phyloP scores from a whole-genome alignment of 2,113 vertebrate genomes.

The Cryptotis parvus region DNA sequence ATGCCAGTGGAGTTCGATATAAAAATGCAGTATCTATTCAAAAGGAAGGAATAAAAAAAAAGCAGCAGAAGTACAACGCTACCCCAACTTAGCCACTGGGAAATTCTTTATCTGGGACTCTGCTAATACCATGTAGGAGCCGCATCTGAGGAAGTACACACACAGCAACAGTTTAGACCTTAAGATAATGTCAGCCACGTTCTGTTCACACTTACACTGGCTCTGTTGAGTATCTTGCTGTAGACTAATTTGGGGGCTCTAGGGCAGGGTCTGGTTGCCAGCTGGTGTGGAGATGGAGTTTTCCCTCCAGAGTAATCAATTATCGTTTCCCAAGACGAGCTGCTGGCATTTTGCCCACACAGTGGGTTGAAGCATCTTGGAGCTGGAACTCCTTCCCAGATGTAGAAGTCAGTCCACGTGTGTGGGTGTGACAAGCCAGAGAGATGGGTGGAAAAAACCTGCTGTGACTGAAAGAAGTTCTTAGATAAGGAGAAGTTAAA shows the following conservation, averaged over 20 bases:
- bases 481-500: not conserved
- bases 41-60: not conserved
- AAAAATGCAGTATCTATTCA: not conserved
- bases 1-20: not conserved
- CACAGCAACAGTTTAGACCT: not conserved
- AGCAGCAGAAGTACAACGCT: not conserved
- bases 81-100: too few species aligned
- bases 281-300: constrained; percentile 77
- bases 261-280: constrained; percentile 69
- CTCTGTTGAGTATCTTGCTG: constrained; percentile 27
- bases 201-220: not conserved
- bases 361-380: constrained; percentile 71
- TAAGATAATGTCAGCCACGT: not conserved
- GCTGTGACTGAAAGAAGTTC: not conserved
- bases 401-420: constrained; percentile 44
- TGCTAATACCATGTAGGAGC: not conserved
- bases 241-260: constrained; percentile 41
- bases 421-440: not conserved
- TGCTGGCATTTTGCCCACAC: constrained; percentile 69
- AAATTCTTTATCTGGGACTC: constrained; percentile 16
- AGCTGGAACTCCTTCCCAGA: constrained; percentile 72
- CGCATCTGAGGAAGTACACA: not conserved
- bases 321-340: constrained; percentile 74
- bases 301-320: constrained; percentile 79
- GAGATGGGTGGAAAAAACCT: not conserved